Percentiles rank a stretch among this genome's conserved stretches.
phyloP scores from a whole-genome alignment of 2,888 invertebrate species.

The Phaonia tiefii region DNA sequence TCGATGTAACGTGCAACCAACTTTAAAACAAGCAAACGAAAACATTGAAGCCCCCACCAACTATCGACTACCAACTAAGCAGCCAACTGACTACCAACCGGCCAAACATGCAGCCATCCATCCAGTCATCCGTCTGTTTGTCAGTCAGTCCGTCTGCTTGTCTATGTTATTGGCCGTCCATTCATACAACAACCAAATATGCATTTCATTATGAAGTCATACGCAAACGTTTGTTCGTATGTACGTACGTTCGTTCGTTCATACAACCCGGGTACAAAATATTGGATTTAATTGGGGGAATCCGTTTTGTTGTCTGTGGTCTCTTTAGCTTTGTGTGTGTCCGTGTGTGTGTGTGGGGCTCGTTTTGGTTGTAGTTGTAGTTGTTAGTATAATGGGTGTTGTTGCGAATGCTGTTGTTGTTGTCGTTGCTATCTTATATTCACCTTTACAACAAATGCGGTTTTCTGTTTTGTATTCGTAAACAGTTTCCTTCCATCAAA shows the following conservation, averaged over 20 bases:
- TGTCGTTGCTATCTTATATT: slow-evolving; percentile 3
- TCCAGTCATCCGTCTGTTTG: background rate
- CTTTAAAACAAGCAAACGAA: no score
- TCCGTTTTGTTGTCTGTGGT: slow-evolving; percentile 63
- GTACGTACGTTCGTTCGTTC: background rate
- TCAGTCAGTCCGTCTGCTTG: background rate
- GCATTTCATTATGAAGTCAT: slow-evolving; percentile 58
- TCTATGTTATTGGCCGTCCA: slow-evolving; percentile 8
- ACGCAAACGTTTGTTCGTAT: background rate
- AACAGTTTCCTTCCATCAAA: background rate
- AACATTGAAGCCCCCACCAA: no score
- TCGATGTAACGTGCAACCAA: slow-evolving; percentile 5
- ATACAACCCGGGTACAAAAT: slow-evolving; percentile 10
- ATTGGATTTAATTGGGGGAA: slow-evolving; percentile 65
- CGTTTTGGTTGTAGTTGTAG: background rate
- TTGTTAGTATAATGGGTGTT: background rate
- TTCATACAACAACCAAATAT: slow-evolving; percentile 3
- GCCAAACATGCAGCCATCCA: slow-evolving; percentile 41
- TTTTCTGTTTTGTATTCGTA: slow-evolving; percentile 11
- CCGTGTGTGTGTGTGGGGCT: background rate
- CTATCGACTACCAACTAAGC: no score
- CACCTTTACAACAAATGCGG: slow-evolving; percentile 7
- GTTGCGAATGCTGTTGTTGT: background rate
- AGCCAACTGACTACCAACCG: background rate
- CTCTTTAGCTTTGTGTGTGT: no score